Percentiles rank a stretch among this genome's conserved stretches.
Evolutionary conservation across 1,140 invertebrate genomes (phyloP).

Genomic region (Heliconius congener): DNA sequence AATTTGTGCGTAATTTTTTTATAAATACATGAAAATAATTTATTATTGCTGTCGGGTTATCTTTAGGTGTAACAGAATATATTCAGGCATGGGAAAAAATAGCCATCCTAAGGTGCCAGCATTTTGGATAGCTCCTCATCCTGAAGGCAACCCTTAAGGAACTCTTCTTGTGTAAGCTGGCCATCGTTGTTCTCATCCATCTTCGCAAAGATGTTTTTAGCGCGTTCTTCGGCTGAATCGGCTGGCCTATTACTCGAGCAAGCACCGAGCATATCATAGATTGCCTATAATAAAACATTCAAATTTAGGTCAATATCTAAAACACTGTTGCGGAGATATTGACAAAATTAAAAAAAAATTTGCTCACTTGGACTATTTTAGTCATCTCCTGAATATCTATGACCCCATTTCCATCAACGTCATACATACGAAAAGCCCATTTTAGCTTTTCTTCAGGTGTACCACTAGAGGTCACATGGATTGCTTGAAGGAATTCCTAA

Average conservation of each 20-base stretch:
- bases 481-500: conserved; percentile 97
- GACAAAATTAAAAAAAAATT: not conserved
- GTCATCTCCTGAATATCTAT: conserved; percentile 99
- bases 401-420: conserved; percentile 99
- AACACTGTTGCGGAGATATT: not conserved
- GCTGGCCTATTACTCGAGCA: conserved; percentile 95
- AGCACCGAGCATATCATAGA: conserved; percentile 98
- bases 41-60: conserved; percentile 53
- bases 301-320: not conserved
- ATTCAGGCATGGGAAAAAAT: conserved; percentile 33
- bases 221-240: conserved; percentile 96
- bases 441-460: conserved; percentile 99
- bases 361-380: conserved; percentile 93
- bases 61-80: conserved; percentile 51
- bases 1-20: not conserved
- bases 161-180: conserved; percentile 98
- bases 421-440: conserved; percentile 99
- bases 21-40: not conserved
- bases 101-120: conserved; percentile 90
- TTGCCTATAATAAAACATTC: conserved; percentile 87
- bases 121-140: conserved; percentile 98
- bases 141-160: conserved; percentile 98
- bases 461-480: conserved; percentile 98
- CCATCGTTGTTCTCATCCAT: conserved; percentile 99
- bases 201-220: conserved; percentile 99